A percentile compares a stretch with the other conserved stretches of the same genome.
phyloP scores from a whole-genome alignment of 2,797 vertebrate species.

The Pachyuromys duprasi region DNA sequence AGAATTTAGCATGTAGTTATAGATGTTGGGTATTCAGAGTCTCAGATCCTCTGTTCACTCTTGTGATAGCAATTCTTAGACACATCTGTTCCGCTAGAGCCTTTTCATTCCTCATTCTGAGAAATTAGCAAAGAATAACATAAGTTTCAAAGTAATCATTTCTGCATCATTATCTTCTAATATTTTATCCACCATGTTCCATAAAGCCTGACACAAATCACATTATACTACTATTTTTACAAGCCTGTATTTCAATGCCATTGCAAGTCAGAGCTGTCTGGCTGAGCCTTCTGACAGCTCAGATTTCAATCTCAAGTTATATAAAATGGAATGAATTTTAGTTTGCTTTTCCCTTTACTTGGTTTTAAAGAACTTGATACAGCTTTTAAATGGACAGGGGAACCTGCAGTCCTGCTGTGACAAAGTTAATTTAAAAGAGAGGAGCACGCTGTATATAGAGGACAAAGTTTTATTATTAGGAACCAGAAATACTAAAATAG shows the following conservation, averaged over 20 bases:
- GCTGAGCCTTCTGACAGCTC: slow-evolving; percentile 49
- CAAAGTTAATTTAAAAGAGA: slow-evolving; percentile 51
- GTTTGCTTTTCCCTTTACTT: slow-evolving; percentile 16
- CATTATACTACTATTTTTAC: not conserved
- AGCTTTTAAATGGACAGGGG: slow-evolving; percentile 27
- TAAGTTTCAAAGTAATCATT: not conserved
- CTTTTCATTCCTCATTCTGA: slow-evolving; percentile 1
- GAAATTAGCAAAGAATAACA: slow-evolving; percentile 12
- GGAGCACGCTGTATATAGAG: not conserved
- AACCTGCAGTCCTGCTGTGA: not conserved
- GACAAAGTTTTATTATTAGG: not conserved
- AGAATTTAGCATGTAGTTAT: not conserved
- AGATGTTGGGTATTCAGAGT: accelerated
- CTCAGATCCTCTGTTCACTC: not conserved
- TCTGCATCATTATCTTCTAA: slow-evolving; percentile 10
- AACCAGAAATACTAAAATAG: not conserved
- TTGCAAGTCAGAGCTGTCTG: not conserved
- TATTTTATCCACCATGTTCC: not conserved
- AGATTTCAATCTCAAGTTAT: slow-evolving; percentile 64
- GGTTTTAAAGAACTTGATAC: slow-evolving; percentile 44
- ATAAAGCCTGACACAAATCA: slow-evolving; percentile 56
- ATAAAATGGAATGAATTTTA: slow-evolving; percentile 48
- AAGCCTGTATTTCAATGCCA: slow-evolving; percentile 18
- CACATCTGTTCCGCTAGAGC: not conserved
- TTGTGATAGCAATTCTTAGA: not conserved